Conservation (phyloP, 35 echinoderm and acorn worm genomes). For the Stichopus chloronotus region DNA sequence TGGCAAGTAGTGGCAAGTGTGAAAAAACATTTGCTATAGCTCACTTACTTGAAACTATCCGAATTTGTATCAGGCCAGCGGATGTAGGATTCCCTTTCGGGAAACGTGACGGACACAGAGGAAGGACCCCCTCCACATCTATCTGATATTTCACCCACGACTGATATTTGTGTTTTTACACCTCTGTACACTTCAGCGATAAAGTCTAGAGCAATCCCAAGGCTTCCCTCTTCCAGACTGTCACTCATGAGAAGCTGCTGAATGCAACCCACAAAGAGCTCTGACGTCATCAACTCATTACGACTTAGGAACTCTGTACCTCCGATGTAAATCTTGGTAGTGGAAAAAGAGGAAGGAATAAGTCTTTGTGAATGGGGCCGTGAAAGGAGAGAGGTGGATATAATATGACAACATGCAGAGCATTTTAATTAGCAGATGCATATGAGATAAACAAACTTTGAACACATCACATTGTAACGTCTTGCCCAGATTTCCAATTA, state of each 20-base stretch:
- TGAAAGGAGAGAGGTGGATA: background rate
- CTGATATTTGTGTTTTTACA: slow-evolving; percentile 32
- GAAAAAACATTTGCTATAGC: background rate
- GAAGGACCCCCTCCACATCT: slow-evolving; percentile 48
- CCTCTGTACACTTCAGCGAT: slow-evolving; percentile 37
- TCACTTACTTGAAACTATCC: slow-evolving; percentile 77
- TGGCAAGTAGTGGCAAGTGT: too few species aligned
- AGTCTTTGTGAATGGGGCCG: background rate
- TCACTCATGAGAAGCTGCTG: slow-evolving; percentile 76
- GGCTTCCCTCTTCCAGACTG: slow-evolving; percentile 25
- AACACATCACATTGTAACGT: background rate
- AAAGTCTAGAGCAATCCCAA: slow-evolving; percentile 68
- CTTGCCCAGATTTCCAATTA: background rate
- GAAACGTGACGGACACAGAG: slow-evolving; percentile 61
- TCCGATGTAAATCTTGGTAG: slow-evolving; percentile 71
- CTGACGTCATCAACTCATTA: slow-evolving; percentile 22
- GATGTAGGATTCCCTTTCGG: slow-evolving; percentile 62
- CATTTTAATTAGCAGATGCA: background rate
- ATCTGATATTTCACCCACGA: slow-evolving; percentile 50
- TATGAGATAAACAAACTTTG: background rate
- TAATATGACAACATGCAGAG: background rate
- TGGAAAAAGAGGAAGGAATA: slow-evolving; percentile 20
- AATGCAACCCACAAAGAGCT: slow-evolving; percentile 72
- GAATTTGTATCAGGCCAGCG: slow-evolving; percentile 42
- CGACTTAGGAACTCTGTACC: slow-evolving; percentile 50